Conservation (phyloP, 2,888 invertebrate genomes). For the Pantelozetes paolii region DNA sequence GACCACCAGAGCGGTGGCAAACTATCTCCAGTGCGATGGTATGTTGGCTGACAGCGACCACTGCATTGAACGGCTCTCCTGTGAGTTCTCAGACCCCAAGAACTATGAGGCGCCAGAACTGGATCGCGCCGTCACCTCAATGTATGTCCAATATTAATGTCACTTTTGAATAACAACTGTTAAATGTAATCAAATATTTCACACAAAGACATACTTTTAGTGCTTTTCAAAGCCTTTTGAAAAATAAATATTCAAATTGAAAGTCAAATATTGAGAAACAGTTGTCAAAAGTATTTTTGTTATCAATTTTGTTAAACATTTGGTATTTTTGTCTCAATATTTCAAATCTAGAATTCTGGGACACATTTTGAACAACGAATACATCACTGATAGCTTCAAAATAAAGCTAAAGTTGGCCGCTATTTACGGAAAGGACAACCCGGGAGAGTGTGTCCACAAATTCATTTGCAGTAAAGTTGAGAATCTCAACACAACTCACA, state of each 20-base stretch:
- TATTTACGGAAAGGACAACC: constrained; percentile 43
- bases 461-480: constrained; percentile 44
- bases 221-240: no score
- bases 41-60: constrained; percentile 46
- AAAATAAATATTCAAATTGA: no score
- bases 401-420: constrained; percentile 46
- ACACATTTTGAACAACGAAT: constrained; percentile 47
- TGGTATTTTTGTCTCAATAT: no score
- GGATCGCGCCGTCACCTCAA: constrained; percentile 47
- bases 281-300: no score
- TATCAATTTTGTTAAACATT: neutral
- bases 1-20: constrained; percentile 47
- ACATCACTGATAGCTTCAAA: constrained; percentile 46
- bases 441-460: constrained; percentile 42
- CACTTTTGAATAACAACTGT: no score
- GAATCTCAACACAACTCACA: constrained; percentile 21
- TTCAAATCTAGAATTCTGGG: constrained; percentile 45
- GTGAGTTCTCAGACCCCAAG: constrained; percentile 47
- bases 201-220: no score
- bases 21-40: constrained; percentile 48
- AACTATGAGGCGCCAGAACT: constrained; percentile 45
- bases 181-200: no score
- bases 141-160: no score
- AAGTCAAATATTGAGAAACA: no score
- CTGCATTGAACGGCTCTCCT: constrained; percentile 48